Conservation (phyloP, 2,888 invertebrate species). For the Anagyrus pseudococci region DNA sequence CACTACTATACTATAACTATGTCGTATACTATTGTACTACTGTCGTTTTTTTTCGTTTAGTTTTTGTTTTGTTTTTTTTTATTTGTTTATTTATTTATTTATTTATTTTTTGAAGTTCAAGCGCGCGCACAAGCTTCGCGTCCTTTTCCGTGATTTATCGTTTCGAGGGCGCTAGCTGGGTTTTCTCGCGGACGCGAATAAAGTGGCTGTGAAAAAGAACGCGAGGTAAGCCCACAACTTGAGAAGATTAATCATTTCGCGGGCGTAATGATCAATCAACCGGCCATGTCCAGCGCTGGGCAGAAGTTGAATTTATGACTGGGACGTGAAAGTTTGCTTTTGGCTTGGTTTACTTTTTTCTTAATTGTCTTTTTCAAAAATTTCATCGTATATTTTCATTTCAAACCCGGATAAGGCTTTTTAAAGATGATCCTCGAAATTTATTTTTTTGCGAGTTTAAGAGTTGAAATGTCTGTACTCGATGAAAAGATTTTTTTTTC, state of each 20-base stretch:
- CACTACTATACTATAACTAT: constrained; percentile 62
- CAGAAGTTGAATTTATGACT: too few species aligned
- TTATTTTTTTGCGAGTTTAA: too few species aligned
- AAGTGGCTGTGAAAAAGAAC: constrained; percentile 28
- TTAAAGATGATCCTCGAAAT: too few species aligned
- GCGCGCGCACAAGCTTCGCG: constrained; percentile 57
- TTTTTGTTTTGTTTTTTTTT: constrained; percentile 48
- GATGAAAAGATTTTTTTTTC: background rate
- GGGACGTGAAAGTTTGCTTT: too few species aligned
- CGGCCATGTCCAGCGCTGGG: too few species aligned
- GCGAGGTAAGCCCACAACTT: background rate
- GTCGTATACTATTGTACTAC: constrained; percentile 52
- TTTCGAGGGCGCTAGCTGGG: constrained; percentile 14
- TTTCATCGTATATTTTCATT: too few species aligned
- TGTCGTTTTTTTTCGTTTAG: constrained; percentile 54
- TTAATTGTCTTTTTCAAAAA: too few species aligned
- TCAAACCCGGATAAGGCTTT: too few species aligned
- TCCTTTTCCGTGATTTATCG: constrained; percentile 32
- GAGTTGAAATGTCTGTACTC: too few species aligned
- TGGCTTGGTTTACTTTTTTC: too few species aligned
- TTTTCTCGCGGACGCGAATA: constrained; percentile 22
- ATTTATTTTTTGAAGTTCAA: constrained; percentile 44
- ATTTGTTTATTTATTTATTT: too few species aligned
- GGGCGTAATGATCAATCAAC: constrained; percentile 24
- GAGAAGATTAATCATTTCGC: constrained; percentile 23